Evolutionary conservation across 2,113 vertebrate species (phyloP), one percentile per base, ranked within the genome.

Genomic region (Panurus biarmicus): DNA sequence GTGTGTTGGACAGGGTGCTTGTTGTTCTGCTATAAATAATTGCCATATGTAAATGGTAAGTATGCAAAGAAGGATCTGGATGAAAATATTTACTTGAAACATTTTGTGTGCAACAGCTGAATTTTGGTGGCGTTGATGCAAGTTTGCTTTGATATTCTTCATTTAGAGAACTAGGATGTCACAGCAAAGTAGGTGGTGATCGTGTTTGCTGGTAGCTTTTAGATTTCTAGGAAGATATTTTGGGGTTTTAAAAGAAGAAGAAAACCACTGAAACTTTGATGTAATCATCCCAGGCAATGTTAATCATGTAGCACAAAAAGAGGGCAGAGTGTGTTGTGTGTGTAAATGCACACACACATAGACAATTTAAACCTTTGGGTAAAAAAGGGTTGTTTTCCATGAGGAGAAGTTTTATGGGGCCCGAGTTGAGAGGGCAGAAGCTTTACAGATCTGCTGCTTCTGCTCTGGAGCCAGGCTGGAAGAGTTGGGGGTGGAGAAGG

Each of bases 271-370:
- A 50, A 40, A 26, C 14, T 21, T 61, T 4, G 40, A 9, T 14
- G 62, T 22, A 28, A 58, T 62, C n/a, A 18, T 19, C 24, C 66
- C 25, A 1, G 36, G 19, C 24, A 40, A 1, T 1, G 3, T 44
- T 13, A 48, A 78, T 45, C 14, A 2, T 7, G 2, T 5, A 20
- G 18, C 21, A 31, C 18, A 47, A 3, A 33, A 21, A 36, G 31
- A 50, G 25, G 20, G 18, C 62, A 70, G 25, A 16, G 26, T 4
- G 7, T 22, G n/a, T 5, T 17, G 29, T 42, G 71, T 36, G 14
- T 31, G 10, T n/a, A 8, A 2, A 1, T 38, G 56, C 5, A 7
- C 22, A 4, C 12, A 16, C 24, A n/a, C 0, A 0, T 0, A 17
- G 31, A 7, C 40, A 48, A 0, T 23, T 64, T 3, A 36, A 70